phyloP scores from a whole-genome alignment of 1,140 invertebrate genomes.

The Hestina assimilis region DNA sequence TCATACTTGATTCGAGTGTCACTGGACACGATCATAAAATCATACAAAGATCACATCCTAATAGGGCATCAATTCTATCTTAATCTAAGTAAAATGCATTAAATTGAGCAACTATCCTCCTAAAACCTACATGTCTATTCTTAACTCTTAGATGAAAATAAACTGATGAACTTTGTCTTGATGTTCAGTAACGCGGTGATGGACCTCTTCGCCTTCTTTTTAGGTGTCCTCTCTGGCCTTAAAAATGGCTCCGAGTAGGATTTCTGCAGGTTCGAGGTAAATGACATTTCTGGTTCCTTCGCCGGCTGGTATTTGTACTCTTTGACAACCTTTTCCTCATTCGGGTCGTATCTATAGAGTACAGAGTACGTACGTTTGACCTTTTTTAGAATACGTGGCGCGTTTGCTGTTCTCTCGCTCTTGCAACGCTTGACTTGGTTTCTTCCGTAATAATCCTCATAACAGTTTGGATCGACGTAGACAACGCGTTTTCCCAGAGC shows the following conservation, averaged over 20 bases:
- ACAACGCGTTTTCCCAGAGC: conserved; percentile 65
- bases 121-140: conserved; percentile 19
- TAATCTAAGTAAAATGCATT: conserved; percentile 56
- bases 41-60: neutral
- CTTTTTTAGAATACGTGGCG: conserved; percentile 51
- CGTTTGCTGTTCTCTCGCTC: conserved; percentile 57
- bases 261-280: conserved; percentile 43
- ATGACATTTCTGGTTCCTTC: conserved; percentile 37
- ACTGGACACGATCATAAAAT: neutral
- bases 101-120: conserved; percentile 67
- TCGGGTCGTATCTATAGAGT: conserved; percentile 67
- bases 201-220: conserved; percentile 71
- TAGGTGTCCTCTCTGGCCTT: conserved; percentile 49
- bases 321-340: conserved; percentile 68
- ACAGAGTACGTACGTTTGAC: conserved; percentile 73
- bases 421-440: conserved; percentile 71
- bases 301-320: conserved; percentile 69
- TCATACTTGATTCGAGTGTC: neutral
- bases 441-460: conserved; percentile 68
- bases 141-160: conserved; percentile 70
- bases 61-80: conserved; percentile 4
- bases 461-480: conserved; percentile 62
- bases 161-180: conserved; percentile 70
- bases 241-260: conserved; percentile 66
- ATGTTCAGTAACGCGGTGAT: conserved; percentile 68